Evolutionary conservation across 2,888 invertebrate species (phyloP), one percentile per base, ranked within the genome.

Genomic region (Melanostoma mellinum): DNA sequence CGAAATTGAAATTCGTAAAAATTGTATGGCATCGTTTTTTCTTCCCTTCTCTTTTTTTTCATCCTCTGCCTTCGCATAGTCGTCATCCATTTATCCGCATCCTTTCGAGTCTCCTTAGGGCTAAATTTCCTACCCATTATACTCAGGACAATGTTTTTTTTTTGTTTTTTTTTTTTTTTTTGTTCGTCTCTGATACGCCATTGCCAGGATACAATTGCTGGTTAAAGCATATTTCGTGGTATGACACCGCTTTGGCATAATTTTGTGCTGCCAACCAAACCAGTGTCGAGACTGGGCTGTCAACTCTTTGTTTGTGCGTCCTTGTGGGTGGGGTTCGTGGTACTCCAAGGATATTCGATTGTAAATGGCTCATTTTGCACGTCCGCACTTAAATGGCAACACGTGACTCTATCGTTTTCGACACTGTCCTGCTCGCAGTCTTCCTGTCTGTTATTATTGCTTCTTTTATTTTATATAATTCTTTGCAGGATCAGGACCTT

Each of bases 351-450:
- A 73, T 73, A 65, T 80, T 76, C 81, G 77, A 74, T 69, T 81
- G 80, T 72, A 87, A 87, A 87, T 87, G 87, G 87, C 88, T 87
- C 87, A 88, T 88, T 88, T 89, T 87, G 88, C 89, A 90, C 89
- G 90, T 89, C 88, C 88, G 87, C 88, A 89, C 88, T 89, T 90
- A 90, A 90, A 89, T 89, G 88, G 87, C 88, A 88, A 88, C 89
- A 90, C 90, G 90, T 90, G 90, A 89, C 89, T 88, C 87, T 87
- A 87, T 87, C 86, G 85, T 85, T 82, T 78, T 85, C 78, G 77
- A 58, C 69, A 73, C 69, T 75, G 72, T 72, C 73, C 76, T 81
- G 69, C 63, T 73, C 67, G 63, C 72, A 68, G 71, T 82, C 76
- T 73, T 74, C 58, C 52, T 86, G 77, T 69, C 80, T 73, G 68